Evolutionary conservation across 2,797 vertebrate genomes (phyloP).

Genomic region (Nyctalus aviator): DNA sequence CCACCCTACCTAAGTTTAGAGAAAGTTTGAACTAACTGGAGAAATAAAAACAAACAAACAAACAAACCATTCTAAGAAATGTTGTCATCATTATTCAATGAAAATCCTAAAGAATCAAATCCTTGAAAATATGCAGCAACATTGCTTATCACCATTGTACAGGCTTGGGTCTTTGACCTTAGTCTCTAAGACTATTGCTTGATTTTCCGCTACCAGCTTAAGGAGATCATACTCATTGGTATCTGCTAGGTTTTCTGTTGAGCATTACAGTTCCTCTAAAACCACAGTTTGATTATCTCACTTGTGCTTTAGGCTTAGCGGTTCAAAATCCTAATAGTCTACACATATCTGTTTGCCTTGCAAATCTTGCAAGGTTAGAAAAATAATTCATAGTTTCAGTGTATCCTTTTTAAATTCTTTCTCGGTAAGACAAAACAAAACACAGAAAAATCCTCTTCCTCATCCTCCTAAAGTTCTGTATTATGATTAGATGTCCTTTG

Average conservation of each 20-base stretch:
- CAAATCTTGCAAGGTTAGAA: not conserved
- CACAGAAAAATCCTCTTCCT: not conserved
- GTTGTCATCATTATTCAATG: not conserved
- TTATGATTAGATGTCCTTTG: not conserved
- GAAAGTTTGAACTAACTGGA: not conserved
- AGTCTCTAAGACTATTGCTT: not conserved
- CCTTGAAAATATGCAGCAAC: not conserved
- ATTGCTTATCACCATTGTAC: not conserved
- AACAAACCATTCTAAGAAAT: not conserved
- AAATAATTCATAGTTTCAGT: not conserved
- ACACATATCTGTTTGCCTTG: not conserved
- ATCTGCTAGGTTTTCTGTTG: conserved; percentile 57
- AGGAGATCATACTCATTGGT: not conserved
- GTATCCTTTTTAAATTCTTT: not conserved
- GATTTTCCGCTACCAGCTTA: not conserved
- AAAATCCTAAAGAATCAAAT: conserved; percentile 36
- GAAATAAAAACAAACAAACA: not conserved
- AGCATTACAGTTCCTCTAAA: not conserved
- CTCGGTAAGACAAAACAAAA: conserved; percentile 16
- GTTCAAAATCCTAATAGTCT: conserved; percentile 5
- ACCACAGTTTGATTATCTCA: not conserved
- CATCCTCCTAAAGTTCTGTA: not conserved
- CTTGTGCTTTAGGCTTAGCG: not conserved
- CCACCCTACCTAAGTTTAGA: not conserved
- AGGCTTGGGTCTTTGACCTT: conserved; percentile 17